Evolutionary conservation across 2,113 vertebrate species (phyloP), one percentile per base, ranked within the genome.

Genomic region (Xenus cinereus): DNA sequence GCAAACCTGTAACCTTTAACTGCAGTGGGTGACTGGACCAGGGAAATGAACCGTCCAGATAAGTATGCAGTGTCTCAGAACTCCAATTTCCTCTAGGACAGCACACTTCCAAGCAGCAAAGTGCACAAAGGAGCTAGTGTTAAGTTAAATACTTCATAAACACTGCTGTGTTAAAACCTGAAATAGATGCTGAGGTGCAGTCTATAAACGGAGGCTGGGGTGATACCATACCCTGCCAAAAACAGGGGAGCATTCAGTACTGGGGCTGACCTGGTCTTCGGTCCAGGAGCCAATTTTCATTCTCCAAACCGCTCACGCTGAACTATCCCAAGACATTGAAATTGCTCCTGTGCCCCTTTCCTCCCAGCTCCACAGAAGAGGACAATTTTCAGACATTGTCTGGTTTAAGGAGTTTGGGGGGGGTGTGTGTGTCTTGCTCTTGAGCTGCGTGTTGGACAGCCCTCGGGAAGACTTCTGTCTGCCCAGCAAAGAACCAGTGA

Each of bases 1-100:
- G 91, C 87, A 87, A 96, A 97, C 91, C 93, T 96, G 95, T 54
- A 89, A 93, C 92, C 93, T 88, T 27, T 26, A 60, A 79, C 82
- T 75, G 74, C 84, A 69, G 71, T 12, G 77, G 77, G 27, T 39
- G 81, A 84, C 14, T 11, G 63, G 89, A 41, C 7, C 87, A 59
- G 91, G 96, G 90, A 87, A 95, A 87, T 63, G 85, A 83, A 59
- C 59, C 87, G 33, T 80, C 62, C 90, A 12, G 71, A 56, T 8
- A 79, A 87, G 30, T 7, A 75, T 28, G 81, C 53, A 41, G 50
- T 14, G 57, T 54, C 68, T 64, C 67, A 90, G 43, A 82, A 54
- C 53, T 73, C 11, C 93, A 0, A 12, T 80, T 89, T 95, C 84
- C 95, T 79, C 63, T 13, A 87, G 71, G 74, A 88, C 26, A 78